Percentiles rank a stretch among this genome's conserved stretches.
phyloP scores from a whole-genome alignment of 2,888 invertebrate genomes.

The Matsumyia berberina region DNA sequence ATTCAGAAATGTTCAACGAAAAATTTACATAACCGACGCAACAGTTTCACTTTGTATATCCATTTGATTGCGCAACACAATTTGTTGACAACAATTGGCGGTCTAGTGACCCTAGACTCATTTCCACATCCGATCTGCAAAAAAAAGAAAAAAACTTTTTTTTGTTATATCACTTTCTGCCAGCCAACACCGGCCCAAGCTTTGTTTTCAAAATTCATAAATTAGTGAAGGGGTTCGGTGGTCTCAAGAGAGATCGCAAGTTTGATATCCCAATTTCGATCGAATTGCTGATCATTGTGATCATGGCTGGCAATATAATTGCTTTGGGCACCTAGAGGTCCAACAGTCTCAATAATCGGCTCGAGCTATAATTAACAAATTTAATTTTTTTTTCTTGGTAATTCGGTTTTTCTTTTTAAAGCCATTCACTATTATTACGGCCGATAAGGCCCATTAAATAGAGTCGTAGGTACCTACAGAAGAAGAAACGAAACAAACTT shows the following conservation, averaged over 20 bases:
- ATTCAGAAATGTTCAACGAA: conserved; percentile 21
- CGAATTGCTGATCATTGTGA: conserved; percentile 27
- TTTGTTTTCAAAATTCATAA: background rate
- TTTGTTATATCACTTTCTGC: conserved; percentile 30
- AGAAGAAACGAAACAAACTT: conserved; percentile 30
- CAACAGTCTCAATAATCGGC: conserved; percentile 25
- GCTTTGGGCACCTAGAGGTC: background rate
- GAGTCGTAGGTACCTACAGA: conserved; percentile 16
- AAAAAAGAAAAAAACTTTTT: conserved; percentile 13
- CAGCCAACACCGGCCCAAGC: conserved; percentile 2
- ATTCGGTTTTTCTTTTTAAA: conserved; percentile 40
- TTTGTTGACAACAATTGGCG: conserved; percentile 53
- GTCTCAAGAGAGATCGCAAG: conserved; percentile 7
- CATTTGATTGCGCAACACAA: conserved; percentile 37
- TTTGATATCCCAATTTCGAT: conserved; percentile 41
- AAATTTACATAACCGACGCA: conserved; percentile 51
- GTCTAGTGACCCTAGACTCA: conserved; percentile 56
- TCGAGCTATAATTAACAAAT: conserved; percentile 59
- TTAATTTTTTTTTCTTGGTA: conserved; percentile 35
- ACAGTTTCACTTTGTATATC: conserved; percentile 38
- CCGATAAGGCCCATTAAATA: conserved; percentile 55
- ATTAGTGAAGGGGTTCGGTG: conserved; percentile 33
- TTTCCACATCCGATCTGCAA: conserved; percentile 60
- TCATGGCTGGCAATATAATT: conserved; percentile 24
- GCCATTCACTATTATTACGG: conserved; percentile 55